Conservation (phyloP, 2,888 invertebrate species). For the Therioaphis trifolii region DNA sequence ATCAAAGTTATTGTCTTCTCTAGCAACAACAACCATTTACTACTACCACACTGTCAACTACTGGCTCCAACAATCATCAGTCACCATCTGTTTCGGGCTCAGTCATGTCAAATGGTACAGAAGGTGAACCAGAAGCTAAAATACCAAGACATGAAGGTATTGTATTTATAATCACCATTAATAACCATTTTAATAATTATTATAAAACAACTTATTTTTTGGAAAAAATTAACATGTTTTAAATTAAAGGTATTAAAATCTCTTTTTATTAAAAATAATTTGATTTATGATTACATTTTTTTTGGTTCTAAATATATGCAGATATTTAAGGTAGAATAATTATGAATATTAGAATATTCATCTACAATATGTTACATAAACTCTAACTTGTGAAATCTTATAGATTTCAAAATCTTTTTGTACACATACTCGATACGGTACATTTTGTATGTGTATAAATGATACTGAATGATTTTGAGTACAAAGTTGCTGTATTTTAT, state of each 20-base stretch:
- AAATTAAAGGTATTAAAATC: conserved; percentile 19
- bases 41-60: conserved; percentile 12
- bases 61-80: conserved; percentile 40
- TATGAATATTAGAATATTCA: no score
- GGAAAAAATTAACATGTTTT: conserved; percentile 5
- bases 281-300: not conserved
- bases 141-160: conserved; percentile 59
- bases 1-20: not conserved
- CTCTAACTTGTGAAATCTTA: no score
- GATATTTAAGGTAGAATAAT: no score
- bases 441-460: no score
- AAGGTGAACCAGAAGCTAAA: conserved; percentile 52
- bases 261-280: not conserved
- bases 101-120: conserved; percentile 54
- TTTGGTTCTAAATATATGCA: conserved; percentile 1
- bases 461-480: no score
- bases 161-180: conserved; percentile 36
- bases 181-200: not conserved
- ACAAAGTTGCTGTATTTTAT: no score
- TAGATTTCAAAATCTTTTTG: no score
- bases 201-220: not conserved
- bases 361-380: no score
- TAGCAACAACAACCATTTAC: conserved; percentile 56
- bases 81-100: conserved; percentile 9
- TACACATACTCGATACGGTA: no score